A percentile compares a stretch with the other conserved stretches of the same genome.
These are phyloP conservation scores for Sycophila texana DNA, from an alignment of 2,888 invertebrate species.

Conservation along the genomic window DNA sequence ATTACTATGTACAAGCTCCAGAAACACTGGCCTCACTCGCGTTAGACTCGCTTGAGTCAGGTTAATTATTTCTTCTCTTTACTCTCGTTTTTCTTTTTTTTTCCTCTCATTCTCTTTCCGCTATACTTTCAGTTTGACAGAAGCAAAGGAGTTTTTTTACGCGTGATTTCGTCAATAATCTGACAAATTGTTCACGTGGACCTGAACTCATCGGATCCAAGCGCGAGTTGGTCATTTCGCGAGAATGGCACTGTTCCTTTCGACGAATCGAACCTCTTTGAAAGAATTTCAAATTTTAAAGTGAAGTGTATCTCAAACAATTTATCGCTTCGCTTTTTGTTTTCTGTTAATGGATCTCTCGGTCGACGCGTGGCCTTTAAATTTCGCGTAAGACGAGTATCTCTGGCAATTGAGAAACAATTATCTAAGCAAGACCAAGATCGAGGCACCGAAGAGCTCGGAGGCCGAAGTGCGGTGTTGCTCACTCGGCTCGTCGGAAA, in stretches of 20 bases:
- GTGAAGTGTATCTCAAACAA: slow-evolving; percentile 33
- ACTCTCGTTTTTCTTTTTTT: background rate
- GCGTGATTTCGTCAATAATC: slow-evolving; percentile 5
- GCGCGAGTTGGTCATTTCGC: slow-evolving; percentile 56
- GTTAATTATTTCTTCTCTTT: background rate
- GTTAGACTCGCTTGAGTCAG: slow-evolving; percentile 57
- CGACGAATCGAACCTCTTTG: slow-evolving; percentile 55
- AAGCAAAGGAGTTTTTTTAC: slow-evolving; percentile 9
- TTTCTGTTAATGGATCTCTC: slow-evolving; percentile 22
- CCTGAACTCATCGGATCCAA: slow-evolving; percentile 55
- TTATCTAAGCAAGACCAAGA: slow-evolving; percentile 59
- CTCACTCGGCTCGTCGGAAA: slow-evolving; percentile 47
- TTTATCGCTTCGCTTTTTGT: slow-evolving; percentile 14
- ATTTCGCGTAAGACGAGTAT: slow-evolving; percentile 54
- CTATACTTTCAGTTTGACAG: slow-evolving; percentile 46
- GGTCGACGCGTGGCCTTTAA: slow-evolving; percentile 32
- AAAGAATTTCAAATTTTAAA: slow-evolving; percentile 38
- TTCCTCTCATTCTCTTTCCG: no score
- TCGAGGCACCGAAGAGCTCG: slow-evolving; percentile 59
- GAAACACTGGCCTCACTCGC: slow-evolving; percentile 61
- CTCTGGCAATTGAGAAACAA: slow-evolving; percentile 56
- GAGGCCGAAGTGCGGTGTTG: slow-evolving; percentile 45
- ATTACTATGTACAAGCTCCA: slow-evolving; percentile 65
- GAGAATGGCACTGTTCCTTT: slow-evolving; percentile 65
- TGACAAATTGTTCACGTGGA: slow-evolving; percentile 19